These are phyloP conservation scores for Ophonus ardosiacus DNA, from an alignment of 2,888 invertebrate species.

Conservation along the genomic window DNA sequence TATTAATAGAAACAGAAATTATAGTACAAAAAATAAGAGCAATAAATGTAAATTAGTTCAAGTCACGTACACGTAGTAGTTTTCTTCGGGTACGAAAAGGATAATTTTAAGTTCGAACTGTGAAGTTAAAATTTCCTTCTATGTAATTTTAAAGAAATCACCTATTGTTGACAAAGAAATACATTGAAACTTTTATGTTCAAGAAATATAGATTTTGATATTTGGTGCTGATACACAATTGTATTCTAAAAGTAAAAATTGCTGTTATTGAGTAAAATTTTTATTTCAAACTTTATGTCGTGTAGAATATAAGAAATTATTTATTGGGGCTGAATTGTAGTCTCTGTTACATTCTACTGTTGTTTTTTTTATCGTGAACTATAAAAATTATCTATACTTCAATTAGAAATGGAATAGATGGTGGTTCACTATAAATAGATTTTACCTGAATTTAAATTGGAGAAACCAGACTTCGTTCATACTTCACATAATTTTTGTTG, in stretches of 20 bases:
- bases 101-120: neutral
- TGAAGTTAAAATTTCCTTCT: constrained; percentile 4
- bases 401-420: no score
- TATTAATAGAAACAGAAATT: no score
- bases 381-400: no score
- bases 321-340: no score
- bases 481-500: no score
- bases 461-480: no score
- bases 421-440: no score
- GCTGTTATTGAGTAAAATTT: neutral
- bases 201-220: neutral
- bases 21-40: neutral
- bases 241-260: neutral
- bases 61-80: constrained; percentile 2
- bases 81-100: neutral
- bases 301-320: no score
- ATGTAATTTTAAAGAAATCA: neutral
- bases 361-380: no score
- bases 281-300: neutral
- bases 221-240: neutral
- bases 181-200: neutral
- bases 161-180: neutral
- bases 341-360: no score
- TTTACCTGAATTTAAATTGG: no score
- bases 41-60: neutral